Percentiles rank a stretch among this genome's conserved stretches.
These are phyloP conservation scores for Sisyra nigra DNA, from an alignment of 2,888 invertebrate genomes.

Conservation along the genomic window DNA sequence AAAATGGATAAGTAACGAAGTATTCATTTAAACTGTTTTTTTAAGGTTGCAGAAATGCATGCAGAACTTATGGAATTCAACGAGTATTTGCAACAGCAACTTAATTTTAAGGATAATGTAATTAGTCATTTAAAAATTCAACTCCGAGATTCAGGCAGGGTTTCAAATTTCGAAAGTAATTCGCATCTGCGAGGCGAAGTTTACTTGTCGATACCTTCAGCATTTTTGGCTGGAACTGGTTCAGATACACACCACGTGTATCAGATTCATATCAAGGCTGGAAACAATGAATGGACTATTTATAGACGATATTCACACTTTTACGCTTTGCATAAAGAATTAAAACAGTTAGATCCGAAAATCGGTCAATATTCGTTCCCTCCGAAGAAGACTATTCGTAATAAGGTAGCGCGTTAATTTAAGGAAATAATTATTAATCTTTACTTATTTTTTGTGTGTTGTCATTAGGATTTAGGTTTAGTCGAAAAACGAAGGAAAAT, in stretches of 20 bases:
- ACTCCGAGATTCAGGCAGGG: slow-evolving; percentile 47
- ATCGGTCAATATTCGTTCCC: slow-evolving; percentile 80
- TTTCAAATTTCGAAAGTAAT: slow-evolving; percentile 32
- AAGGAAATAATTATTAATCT: neutral
- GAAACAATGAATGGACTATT: slow-evolving; percentile 90
- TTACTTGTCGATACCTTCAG: slow-evolving; percentile 76
- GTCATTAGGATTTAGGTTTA: slow-evolving; percentile 52
- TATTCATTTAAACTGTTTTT: slow-evolving; percentile 17
- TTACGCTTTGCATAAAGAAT: slow-evolving; percentile 63
- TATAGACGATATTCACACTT: slow-evolving; percentile 90
- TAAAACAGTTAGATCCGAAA: slow-evolving; percentile 68
- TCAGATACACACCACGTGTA: slow-evolving; percentile 78
- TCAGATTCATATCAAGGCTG: slow-evolving; percentile 64
- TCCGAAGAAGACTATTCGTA: slow-evolving; percentile 86
- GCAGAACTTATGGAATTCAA: slow-evolving; percentile 89
- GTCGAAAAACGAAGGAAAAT: slow-evolving; percentile 77
- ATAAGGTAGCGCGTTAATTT: slow-evolving; percentile 44
- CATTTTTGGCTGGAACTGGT: slow-evolving; percentile 56
- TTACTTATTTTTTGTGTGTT: slow-evolving; percentile 5
- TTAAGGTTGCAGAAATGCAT: slow-evolving; percentile 83
- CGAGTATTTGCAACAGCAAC: slow-evolving; percentile 55
- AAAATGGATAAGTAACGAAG: too few species aligned
- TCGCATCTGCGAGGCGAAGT: slow-evolving; percentile 36
- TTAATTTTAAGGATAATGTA: slow-evolving; percentile 44
- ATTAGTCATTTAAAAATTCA: slow-evolving; percentile 43